Conservation (phyloP, 2,888 invertebrate species). For the Oscheius sp. region DNA sequence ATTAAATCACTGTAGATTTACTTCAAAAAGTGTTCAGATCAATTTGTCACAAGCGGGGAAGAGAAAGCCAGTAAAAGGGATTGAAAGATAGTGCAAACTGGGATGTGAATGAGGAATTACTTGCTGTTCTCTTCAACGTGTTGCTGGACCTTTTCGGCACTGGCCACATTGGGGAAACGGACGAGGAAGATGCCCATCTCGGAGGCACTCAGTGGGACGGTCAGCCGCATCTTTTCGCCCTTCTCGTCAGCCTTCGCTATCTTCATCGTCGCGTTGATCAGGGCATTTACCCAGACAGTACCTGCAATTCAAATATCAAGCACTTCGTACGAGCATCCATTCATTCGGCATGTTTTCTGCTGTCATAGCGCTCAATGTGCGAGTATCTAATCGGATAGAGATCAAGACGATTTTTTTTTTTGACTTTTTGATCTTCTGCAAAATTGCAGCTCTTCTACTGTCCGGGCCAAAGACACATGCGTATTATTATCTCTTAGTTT, state of each 20-base stretch:
- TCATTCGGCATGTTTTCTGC: neutral
- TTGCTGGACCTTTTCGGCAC: slow-evolving; percentile 42
- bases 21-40: too few relatives aligned
- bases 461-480: too few relatives aligned
- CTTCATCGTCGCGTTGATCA: slow-evolving; percentile 56
- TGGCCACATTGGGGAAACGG: slow-evolving; percentile 46
- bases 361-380: too few relatives aligned
- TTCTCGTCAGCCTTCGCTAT: slow-evolving; percentile 52
- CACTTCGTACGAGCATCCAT: neutral
- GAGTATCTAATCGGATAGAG: too few relatives aligned
- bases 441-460: too few relatives aligned
- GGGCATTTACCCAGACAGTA: slow-evolving; percentile 58
- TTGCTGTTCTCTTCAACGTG: slow-evolving; percentile 42
- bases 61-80: too few relatives aligned
- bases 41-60: too few relatives aligned
- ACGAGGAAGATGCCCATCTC: slow-evolving; percentile 59
- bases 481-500: too few relatives aligned
- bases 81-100: neutral
- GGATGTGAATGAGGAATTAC: slow-evolving; percentile 8
- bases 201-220: slow-evolving; percentile 42
- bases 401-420: too few relatives aligned
- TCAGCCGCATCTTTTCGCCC: slow-evolving; percentile 48
- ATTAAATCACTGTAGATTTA: too few relatives aligned
- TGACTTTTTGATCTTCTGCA: too few relatives aligned
- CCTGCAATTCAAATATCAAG: slow-evolving; percentile 35